These are phyloP conservation scores for Puntigrus tetrazona DNA, from an alignment of 2,113 vertebrate genomes.

Conservation along the genomic window DNA sequence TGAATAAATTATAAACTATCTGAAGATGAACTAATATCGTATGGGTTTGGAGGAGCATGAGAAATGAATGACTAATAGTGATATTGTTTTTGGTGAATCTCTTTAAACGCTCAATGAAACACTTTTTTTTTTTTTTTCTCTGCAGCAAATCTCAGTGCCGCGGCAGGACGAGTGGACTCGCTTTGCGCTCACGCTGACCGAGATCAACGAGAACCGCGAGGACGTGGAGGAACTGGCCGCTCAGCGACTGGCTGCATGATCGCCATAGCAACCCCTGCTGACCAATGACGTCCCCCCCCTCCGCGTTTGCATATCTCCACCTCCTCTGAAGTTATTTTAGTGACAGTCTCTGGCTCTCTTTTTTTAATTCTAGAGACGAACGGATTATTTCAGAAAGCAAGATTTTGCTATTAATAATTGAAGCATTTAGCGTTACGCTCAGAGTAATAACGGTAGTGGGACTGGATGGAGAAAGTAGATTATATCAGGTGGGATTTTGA, in stretches of 20 bases:
- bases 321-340: slow-evolving; percentile 16
- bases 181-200: slow-evolving; percentile 90
- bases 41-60: too few species aligned
- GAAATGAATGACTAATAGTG: too few species aligned
- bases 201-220: slow-evolving; percentile 93
- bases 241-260: slow-evolving; percentile 76
- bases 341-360: slow-evolving; percentile 31
- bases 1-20: too few species aligned
- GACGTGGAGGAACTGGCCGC: slow-evolving; percentile 94
- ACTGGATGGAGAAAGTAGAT: background rate
- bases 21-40: too few species aligned
- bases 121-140: background rate
- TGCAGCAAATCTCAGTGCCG: slow-evolving; percentile 94
- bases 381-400: background rate
- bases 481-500: background rate
- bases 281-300: slow-evolving; percentile 12
- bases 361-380: background rate
- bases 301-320: background rate
- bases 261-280: background rate
- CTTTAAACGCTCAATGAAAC: background rate
- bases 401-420: background rate
- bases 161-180: slow-evolving; percentile 94
- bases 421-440: background rate
- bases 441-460: background rate
- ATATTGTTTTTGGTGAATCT: too few species aligned